Evolutionary conservation across 1,140 invertebrate genomes (phyloP).

Genomic region (Berghia stephanieae): DNA sequence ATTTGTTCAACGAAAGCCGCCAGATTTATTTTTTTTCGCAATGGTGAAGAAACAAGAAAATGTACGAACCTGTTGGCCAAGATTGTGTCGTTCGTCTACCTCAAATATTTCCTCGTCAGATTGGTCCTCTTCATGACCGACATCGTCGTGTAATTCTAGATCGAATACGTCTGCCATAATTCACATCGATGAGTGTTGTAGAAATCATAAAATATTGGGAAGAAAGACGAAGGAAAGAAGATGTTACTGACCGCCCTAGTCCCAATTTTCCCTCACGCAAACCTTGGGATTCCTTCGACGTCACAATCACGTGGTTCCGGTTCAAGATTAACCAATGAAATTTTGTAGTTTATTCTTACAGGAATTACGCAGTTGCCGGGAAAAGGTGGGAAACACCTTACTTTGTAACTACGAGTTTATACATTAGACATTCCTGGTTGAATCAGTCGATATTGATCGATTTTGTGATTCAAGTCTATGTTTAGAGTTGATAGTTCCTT

Average conservation of each 20-base stretch:
- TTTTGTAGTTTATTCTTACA: background rate
- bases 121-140: conserved; percentile 73
- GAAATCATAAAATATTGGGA: conserved; percentile 32
- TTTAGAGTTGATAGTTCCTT: too few species aligned
- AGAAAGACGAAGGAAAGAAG: background rate
- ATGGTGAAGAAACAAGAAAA: background rate
- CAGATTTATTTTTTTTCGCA: too few species aligned
- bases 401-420: background rate
- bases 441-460: background rate
- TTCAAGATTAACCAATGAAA: conserved; percentile 2
- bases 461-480: too few species aligned
- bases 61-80: conserved; percentile 25
- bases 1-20: background rate
- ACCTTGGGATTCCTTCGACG: conserved; percentile 36
- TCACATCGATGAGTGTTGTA: conserved; percentile 27
- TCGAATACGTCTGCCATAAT: conserved; percentile 77
- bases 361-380: background rate
- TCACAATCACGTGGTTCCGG: conserved; percentile 32
- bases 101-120: conserved; percentile 68
- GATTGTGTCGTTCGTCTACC: conserved; percentile 24
- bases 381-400: background rate
- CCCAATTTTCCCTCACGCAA: conserved; percentile 31
- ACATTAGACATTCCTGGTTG: background rate
- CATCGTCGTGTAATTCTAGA: conserved; percentile 82
- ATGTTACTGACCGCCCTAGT: background rate